These are phyloP conservation scores for Indicator maculatus DNA, from an alignment of 2,113 vertebrate genomes.

Conservation along the genomic window DNA sequence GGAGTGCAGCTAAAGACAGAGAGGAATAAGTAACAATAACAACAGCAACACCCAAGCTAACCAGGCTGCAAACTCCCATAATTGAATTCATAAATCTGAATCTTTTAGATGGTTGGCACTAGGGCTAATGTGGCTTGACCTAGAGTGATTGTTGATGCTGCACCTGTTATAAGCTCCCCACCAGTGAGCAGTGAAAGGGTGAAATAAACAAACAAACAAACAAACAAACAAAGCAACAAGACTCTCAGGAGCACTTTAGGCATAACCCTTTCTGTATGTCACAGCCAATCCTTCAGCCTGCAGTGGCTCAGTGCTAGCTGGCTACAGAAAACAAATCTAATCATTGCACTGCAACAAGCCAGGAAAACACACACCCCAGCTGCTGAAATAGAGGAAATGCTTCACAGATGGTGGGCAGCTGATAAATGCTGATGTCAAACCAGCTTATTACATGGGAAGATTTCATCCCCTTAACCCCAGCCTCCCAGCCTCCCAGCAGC, in stretches of 20 bases:
- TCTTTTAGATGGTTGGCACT: conserved; percentile 8
- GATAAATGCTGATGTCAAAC: conserved; percentile 30
- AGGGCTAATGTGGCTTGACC: conserved; percentile 16
- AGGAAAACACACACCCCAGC: neutral
- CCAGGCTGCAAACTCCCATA: conserved; percentile 19
- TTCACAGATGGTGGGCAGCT: neutral
- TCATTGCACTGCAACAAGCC: neutral
- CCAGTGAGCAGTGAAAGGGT: neutral
- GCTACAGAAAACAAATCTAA: neutral
- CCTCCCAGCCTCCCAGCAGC: neutral
- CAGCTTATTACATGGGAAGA: neutral
- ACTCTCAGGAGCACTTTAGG: conserved; percentile 30
- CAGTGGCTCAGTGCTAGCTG: neutral
- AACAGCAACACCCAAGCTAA: conserved; percentile 32
- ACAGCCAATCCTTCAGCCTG: conserved; percentile 22
- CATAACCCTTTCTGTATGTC: conserved; percentile 23
- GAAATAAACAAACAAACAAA: conserved; percentile 44
- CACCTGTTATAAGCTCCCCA: neutral
- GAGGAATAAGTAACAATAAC: conserved; percentile 44
- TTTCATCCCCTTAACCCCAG: neutral
- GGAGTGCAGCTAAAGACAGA: neutral
- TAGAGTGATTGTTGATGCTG: neutral
- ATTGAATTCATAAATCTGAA: conserved; percentile 57
- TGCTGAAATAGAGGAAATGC: conserved; percentile 17
- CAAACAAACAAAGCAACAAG: neutral